Evolutionary conservation across 53 echinoderm and acorn worm genomes (phyloP), one percentile per base, ranked within the genome.

Genomic region (Patiria pectinifera): DNA sequence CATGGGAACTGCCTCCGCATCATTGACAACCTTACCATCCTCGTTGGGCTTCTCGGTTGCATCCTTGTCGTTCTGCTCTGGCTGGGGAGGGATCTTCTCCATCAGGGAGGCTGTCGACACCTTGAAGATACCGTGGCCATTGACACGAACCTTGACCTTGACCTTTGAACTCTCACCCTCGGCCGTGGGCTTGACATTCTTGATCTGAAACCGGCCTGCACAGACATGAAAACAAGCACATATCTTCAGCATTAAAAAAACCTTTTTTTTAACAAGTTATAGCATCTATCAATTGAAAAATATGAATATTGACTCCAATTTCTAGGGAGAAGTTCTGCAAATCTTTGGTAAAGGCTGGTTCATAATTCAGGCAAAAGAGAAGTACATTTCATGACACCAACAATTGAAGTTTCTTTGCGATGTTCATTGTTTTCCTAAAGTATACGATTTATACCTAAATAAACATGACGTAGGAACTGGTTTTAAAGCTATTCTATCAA

Each of bases 81-180:
- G 94, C 66, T 87, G 85, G 3, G 94, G 92, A 14, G 94, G 90
- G 19, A 96, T 90, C 71, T 99, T 99, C 78, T 97, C 97, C 15
- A 99, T 86, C 91, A 99, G 84, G 46, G 94, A 96, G 43, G 99
- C 99, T 0, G 97, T 95, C 0, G 97, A 94, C 81, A 99, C 95
- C 4, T 89, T 91, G 86, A 99, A 97, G 87, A 99, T 95, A 58
- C 99, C 99, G 44, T 99, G 96, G 24, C 95, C 95, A 60, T 95
- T 95, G 78, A 99, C 92, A 0, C 97, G 86, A 19, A 99, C 97
- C 76, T 97, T 99, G 76, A 99, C 97, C 90, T 99, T 99, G 83
- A 99, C 93, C 92, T 97, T 99, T 43, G 97, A 95, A 85, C 99
- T 97, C 83, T 99, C 99, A 26, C 94, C 97, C 76, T 97, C 97